Evolutionary conservation across 2,888 invertebrate species (phyloP).

Genomic region (Caenorhabditis sinica): DNA sequence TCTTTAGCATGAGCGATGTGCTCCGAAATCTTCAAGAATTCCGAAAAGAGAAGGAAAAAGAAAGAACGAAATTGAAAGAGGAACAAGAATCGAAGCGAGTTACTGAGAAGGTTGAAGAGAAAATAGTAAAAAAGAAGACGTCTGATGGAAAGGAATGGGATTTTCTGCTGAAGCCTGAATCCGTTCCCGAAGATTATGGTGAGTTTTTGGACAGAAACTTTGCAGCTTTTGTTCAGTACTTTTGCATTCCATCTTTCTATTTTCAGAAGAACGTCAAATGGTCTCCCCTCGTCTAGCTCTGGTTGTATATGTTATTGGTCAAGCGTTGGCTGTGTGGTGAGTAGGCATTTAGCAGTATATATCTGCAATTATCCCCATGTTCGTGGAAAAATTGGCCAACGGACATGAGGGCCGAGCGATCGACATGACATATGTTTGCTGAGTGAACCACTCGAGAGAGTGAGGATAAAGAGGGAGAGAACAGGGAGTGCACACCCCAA

Average conservation of each 20-base stretch:
- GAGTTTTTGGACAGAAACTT: neutral
- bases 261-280: slow-evolving; percentile 36
- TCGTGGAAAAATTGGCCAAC: slow-evolving; percentile 43
- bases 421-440: slow-evolving; percentile 54
- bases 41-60: slow-evolving; percentile 56
- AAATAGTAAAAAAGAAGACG: slow-evolving; percentile 6
- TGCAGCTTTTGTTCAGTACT: no score
- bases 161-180: slow-evolving; percentile 40
- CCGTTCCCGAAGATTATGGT: slow-evolving; percentile 52
- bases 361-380: slow-evolving; percentile 39
- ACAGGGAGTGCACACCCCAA: slow-evolving; percentile 21
- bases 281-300: slow-evolving; percentile 26
- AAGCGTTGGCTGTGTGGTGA: slow-evolving; percentile 53
- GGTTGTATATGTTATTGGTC: slow-evolving; percentile 32
- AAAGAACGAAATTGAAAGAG: slow-evolving; percentile 30
- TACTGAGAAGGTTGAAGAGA: slow-evolving; percentile 8
- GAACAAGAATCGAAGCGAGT: slow-evolving; percentile 15
- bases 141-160: slow-evolving; percentile 30
- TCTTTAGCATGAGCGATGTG: slow-evolving; percentile 34
- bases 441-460: slow-evolving; percentile 48
- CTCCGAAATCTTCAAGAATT: slow-evolving; percentile 55
- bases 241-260: neutral
- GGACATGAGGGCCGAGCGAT: slow-evolving; percentile 46
- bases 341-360: slow-evolving; percentile 22
- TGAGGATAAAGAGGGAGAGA: slow-evolving; percentile 13